Percentiles rank a stretch among this genome's conserved stretches.
These are phyloP conservation scores for Riparia riparia DNA, from an alignment of 2,113 vertebrate genomes.

Conservation along the genomic window DNA sequence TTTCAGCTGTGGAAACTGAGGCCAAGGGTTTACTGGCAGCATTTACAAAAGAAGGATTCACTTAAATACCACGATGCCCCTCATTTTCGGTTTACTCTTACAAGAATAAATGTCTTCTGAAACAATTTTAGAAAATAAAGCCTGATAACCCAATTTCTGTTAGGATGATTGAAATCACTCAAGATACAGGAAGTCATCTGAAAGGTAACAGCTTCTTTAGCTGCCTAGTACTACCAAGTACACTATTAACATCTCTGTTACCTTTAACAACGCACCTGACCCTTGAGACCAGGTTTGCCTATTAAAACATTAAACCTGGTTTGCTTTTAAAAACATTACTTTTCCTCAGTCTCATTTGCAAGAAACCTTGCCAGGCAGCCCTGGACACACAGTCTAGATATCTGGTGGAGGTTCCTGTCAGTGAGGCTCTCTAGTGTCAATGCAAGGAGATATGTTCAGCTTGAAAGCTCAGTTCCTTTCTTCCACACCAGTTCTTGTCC, in stretches of 20 bases:
- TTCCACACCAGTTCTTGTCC: neutral
- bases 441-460: neutral
- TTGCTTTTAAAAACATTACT: neutral
- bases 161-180: neutral
- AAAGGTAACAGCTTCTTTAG: neutral
- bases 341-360: neutral
- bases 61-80: fast-evolving
- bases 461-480: neutral
- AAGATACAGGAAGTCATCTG: neutral
- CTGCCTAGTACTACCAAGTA: neutral
- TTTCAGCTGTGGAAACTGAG: neutral
- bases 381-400: neutral
- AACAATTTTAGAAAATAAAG: neutral
- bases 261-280: neutral
- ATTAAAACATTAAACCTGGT: neutral
- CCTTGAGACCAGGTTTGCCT: neutral
- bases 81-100: fast-evolving
- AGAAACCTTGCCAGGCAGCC: neutral
- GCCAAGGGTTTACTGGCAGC: neutral
- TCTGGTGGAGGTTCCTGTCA: neutral
- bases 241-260: neutral
- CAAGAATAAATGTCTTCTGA: neutral
- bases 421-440: neutral
- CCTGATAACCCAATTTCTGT: neutral
- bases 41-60: neutral